Evolutionary conservation across 92 coral and sea anemone genomes (phyloP).

Genomic region (Porites divaricata): DNA sequence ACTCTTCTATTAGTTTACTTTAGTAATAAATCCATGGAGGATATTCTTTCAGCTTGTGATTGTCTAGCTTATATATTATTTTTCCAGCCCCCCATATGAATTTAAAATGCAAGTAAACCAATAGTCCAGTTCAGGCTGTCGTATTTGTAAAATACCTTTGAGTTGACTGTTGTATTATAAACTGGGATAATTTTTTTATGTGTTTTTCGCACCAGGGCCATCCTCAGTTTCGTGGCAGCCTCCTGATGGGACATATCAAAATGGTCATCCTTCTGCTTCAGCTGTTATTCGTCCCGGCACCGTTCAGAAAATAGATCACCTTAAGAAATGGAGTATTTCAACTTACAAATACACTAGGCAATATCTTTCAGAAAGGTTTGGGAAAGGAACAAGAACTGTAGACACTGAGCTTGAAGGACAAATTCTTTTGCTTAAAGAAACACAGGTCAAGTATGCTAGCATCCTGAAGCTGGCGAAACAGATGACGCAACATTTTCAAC

Average conservation of each 20-base stretch:
- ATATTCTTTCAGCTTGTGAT: no score
- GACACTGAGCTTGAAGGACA: constrained; percentile 96
- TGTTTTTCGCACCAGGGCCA: constrained; percentile 36
- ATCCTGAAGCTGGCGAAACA: constrained; percentile 85
- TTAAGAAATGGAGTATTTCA: constrained; percentile 97
- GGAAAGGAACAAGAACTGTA: constrained; percentile 96
- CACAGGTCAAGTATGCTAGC: constrained; percentile 83
- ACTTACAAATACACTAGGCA: constrained; percentile 97
- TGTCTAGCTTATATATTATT: no score
- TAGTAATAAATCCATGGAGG: no score
- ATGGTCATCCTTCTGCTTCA: constrained; percentile 47
- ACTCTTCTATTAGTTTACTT: no score
- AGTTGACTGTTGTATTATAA: no score
- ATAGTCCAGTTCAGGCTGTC: no score
- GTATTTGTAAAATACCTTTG: no score
- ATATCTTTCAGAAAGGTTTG: constrained; percentile 94
- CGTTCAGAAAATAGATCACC: constrained; percentile 83
- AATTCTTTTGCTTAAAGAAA: constrained; percentile 84
- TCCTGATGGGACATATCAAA: constrained; percentile 36
- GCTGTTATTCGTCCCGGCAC: constrained; percentile 77
- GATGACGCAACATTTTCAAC: constrained; percentile 89
- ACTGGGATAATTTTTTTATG: neutral
- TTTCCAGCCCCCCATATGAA: no score
- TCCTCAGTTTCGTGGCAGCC: constrained; percentile 40
- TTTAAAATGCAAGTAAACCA: no score